Evolutionary conservation across 1,140 invertebrate species (phyloP), one percentile per base, ranked within the genome.

Genomic region (Temnothorax longispinosus): DNA sequence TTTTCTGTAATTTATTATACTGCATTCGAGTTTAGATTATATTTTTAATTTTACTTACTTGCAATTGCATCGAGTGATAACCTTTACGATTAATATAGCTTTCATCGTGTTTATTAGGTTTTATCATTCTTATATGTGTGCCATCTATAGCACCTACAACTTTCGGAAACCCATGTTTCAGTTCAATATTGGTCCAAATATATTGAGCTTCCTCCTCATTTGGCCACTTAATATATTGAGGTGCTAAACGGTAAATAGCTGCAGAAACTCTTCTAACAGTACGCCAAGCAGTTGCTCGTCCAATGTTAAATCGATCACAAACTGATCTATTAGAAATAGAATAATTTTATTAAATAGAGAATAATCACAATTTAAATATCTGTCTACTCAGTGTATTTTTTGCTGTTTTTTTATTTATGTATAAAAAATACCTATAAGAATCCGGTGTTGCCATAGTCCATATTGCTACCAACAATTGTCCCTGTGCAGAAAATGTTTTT

Each of bases 201-300:
- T 58, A 41, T 75, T 75, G 11, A 6, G 72, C 32, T 75, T 75
- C 54, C 11, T 75, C 35, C 15, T n/a, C n/a, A 27, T 2, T 58
- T 5, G 72, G 72, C 72, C 52, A 75, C 10, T 75, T 75, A 8
- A 75, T 75, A 58, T 21, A 75, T 41, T 58, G 35, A n/a, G 35
- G n/a, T 58, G 35, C 54, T 75, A 75, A 75, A 8, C 18, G 15
- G 21, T 58, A 75, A 58, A 75, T 5, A n/a, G 35, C 72, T 75
- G 35, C 4, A 27, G 52, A 75, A 3, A 75, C 52, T 75, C 54
- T 75, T 58, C 35, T 58, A 41, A 15, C 4, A 58, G 52, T 52
- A 56, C 52, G 52, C 35, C 72, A 75, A 75, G 52, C 72, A 56
- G 32, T 75, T 56, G 72, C 72, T 21, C 50, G 72, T 75, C 50